Evolutionary conservation across 2,888 invertebrate genomes (phyloP).

Genomic region (Papilio gigon): DNA sequence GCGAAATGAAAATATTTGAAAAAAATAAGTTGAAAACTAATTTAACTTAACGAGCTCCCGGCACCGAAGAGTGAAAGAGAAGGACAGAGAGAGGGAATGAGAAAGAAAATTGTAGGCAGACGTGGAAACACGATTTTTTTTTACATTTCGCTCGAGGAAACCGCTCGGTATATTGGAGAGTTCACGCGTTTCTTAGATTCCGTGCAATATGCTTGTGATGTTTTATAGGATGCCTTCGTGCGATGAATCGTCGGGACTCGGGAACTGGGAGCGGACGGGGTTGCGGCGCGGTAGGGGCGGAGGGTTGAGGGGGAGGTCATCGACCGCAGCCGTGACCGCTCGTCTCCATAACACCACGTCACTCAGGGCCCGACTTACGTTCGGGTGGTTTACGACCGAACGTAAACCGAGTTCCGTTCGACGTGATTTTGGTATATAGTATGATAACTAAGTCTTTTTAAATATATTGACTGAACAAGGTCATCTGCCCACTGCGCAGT

Average conservation of each 20-base stretch:
- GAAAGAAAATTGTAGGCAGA: conserved; percentile 16
- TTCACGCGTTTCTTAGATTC: conserved; percentile 42
- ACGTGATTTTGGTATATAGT: neutral
- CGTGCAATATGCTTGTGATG: conserved; percentile 38
- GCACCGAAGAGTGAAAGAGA: conserved; percentile 1
- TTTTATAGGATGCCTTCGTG: conserved; percentile 40
- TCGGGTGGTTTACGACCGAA: conserved; percentile 2
- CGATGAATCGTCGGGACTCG: conserved; percentile 32
- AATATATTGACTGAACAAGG: too few species aligned
- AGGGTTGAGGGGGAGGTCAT: conserved; percentile 28
- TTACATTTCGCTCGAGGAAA: conserved; percentile 28
- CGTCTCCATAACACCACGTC: conserved; percentile 40
- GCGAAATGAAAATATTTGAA: conserved; percentile 15
- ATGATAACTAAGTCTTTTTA: too few species aligned
- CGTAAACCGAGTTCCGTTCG: neutral
- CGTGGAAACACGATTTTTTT: conserved; percentile 12
- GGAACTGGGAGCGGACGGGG: conserved; percentile 18
- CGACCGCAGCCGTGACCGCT: conserved; percentile 41
- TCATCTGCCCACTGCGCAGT: too few species aligned
- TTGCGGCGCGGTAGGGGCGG: neutral
- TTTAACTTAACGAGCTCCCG: conserved; percentile 23
- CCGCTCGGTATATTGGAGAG: conserved; percentile 34
- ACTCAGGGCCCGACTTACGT: conserved; percentile 6
- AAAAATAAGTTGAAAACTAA: conserved; percentile 12
- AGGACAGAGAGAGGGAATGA: neutral